Conservation (phyloP, 2,113 vertebrate species). For the Apistogramma diplotaenia region DNA sequence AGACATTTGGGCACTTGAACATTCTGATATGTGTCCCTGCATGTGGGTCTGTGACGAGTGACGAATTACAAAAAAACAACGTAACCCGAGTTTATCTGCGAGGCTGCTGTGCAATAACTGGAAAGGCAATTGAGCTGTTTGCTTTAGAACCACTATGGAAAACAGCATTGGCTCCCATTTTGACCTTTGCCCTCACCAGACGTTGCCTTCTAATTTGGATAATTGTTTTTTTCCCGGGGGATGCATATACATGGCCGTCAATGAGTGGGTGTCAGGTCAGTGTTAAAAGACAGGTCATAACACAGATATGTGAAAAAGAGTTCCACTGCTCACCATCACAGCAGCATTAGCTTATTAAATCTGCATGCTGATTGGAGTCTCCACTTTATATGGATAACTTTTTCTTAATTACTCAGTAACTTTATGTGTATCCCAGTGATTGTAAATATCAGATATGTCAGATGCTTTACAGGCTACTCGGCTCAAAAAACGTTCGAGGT, state of each 20-base stretch:
- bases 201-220: conserved; percentile 67
- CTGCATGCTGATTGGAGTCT: background rate
- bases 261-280: conserved; percentile 39
- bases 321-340: background rate
- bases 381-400: background rate
- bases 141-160: conserved; percentile 47
- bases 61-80: background rate
- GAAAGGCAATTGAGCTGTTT: conserved; percentile 48
- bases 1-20: background rate
- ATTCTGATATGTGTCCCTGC: background rate
- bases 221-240: conserved; percentile 58
- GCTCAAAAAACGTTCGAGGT: rapidly evolving
- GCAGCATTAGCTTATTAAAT: background rate
- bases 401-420: background rate
- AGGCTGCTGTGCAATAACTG: background rate
- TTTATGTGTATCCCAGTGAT: background rate
- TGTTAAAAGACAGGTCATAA: conserved; percentile 6
- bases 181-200: conserved; percentile 56
- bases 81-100: background rate
- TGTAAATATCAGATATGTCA: background rate
- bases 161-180: conserved; percentile 37
- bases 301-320: conserved; percentile 17
- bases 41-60: background rate
- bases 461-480: background rate
- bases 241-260: conserved; percentile 18